These are phyloP conservation scores for Agriotes lineatus DNA, from an alignment of 2,888 invertebrate species.

Conservation along the genomic window DNA sequence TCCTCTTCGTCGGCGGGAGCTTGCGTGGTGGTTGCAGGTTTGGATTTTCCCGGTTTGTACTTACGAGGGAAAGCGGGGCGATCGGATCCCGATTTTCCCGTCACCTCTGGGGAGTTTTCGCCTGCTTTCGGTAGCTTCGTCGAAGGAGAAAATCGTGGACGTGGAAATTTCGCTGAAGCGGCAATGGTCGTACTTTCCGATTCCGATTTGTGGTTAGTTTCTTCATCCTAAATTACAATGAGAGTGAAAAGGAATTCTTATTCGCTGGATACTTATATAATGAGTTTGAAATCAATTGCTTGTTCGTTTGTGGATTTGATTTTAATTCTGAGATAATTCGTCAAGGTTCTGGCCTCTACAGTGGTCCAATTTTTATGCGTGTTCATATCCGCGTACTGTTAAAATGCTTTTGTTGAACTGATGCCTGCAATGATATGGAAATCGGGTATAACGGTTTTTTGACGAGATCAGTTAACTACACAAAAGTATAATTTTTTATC, in stretches of 20 bases:
- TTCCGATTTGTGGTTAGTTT: constrained; percentile 11
- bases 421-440: no score
- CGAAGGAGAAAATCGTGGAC: constrained; percentile 53
- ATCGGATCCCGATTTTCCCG: not conserved
- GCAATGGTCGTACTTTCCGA: not conserved
- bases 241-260: not conserved
- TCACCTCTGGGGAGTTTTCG: not conserved
- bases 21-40: not conserved
- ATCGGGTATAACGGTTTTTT: no score
- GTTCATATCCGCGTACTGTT: not conserved
- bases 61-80: constrained; percentile 13
- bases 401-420: no score
- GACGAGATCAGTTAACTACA: no score
- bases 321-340: not conserved
- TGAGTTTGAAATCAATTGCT: not conserved
- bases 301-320: not conserved
- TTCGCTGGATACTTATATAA: not conserved
- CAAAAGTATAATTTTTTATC: no score
- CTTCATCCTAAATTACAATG: constrained; percentile 23
- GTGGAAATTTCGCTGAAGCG: constrained; percentile 42
- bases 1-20: not conserved
- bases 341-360: constrained; percentile 9
- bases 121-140: constrained; percentile 46
- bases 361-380: not conserved
- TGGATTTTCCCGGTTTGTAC: not conserved